Evolutionary conservation across 2,888 invertebrate genomes (phyloP), one percentile per base, ranked within the genome.

Genomic region (Drosophila mimetica): DNA sequence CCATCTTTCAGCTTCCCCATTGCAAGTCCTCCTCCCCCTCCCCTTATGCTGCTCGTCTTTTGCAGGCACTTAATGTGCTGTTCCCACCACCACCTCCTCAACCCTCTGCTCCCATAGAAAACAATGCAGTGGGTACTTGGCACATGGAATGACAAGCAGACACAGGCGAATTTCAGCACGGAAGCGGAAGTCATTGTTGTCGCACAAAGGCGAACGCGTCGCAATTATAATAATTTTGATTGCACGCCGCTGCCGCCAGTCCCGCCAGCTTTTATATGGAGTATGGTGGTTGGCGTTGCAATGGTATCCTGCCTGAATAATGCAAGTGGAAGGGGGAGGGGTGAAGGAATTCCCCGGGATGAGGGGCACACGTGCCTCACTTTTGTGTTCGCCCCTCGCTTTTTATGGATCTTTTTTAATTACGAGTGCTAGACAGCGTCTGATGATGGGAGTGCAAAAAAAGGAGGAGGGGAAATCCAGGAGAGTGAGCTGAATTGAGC

Each of bases 191-290:
- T 88, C 89, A 88, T 89, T 89, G 86, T 88, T 84, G 82, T 84
- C 80, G 76, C 78, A 89, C 89, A 89, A 89, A 88, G 89, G 82
- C 75, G 86, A 87, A 87, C 82, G 89, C 86, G 77, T 86, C 86
- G 89, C 84, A 89, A 89, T 89, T 89, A 89, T 89, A 86, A 89
- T 89, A 89, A 88, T 89, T 89, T 87, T 87, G 89, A 89, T 89
- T 89, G 76, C 88, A 83, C 74, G 64, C 78, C 25, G 11, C 44
- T 74, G 64, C 78, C 25, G 11, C 44, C 47, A 32, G 16, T 34
- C 39, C 37, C 18, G 25, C 34, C 36, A 57, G 57, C 52, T 47
- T 46, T 70, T 64, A 48, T 51, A 71, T 73, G 83, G 77, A 83
- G 65, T 77, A 73, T 11, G 30, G 30, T 11, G 28, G 28, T 30